A percentile compares a stretch with the other conserved stretches of the same genome.
Conservation (phyloP, 1,140 invertebrate species). For the Phenacoccus solenopsis region DNA sequence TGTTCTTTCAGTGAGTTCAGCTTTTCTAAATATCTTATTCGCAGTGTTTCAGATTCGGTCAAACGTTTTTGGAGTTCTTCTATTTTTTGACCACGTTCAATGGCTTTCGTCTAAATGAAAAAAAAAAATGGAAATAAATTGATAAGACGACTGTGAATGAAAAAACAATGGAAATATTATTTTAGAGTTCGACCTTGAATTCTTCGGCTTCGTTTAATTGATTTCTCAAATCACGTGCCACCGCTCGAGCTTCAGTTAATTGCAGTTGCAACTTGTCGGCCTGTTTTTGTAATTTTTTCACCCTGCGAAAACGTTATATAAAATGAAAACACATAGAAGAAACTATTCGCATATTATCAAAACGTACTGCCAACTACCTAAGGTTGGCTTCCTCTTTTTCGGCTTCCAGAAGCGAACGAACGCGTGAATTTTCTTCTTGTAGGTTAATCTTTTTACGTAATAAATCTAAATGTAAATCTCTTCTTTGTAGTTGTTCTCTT, state of each 20-base stretch:
- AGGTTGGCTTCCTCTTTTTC: constrained; percentile 63
- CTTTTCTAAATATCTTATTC: constrained; percentile 55
- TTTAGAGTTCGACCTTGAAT: constrained; percentile 65
- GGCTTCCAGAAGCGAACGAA: constrained; percentile 30
- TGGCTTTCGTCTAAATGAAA: constrained; percentile 50
- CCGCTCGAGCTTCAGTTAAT: constrained; percentile 52
- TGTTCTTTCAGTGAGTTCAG: constrained; percentile 56
- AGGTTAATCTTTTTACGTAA: constrained; percentile 70
- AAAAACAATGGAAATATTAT: too few species aligned
- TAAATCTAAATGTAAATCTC: constrained; percentile 81
- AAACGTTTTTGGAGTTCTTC: constrained; percentile 65
- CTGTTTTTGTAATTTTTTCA: constrained; percentile 62
- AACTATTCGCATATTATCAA: neutral
- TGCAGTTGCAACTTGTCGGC: constrained; percentile 58
- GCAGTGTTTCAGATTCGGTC: constrained; percentile 55
- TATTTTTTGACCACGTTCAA: constrained; percentile 67
- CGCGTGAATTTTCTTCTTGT: constrained; percentile 36
- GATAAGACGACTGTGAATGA: too few species aligned
- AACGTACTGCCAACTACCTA: constrained; percentile 34
- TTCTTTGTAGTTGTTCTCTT: constrained; percentile 75
- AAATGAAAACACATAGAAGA: neutral
- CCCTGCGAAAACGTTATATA: constrained; percentile 29
- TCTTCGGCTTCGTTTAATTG: constrained; percentile 68
- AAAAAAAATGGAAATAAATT: too few species aligned
- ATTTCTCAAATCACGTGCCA: constrained; percentile 58